Conservation (phyloP, 1,140 invertebrate species). For the Palaemon carinicauda region DNA sequence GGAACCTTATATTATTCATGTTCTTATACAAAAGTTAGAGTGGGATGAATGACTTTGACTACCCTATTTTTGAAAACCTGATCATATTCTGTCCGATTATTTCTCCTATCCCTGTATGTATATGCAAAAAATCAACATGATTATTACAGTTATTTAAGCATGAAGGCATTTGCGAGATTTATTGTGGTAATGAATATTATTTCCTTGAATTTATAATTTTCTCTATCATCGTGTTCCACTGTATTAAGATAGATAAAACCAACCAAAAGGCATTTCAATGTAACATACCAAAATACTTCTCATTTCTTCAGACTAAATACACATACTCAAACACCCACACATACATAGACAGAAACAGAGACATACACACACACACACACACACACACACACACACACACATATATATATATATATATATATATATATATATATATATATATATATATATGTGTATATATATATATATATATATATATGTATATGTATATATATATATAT, state of each 20-base stretch:
- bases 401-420: constrained; percentile 2
- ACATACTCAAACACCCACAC: not conserved
- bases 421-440: constrained; percentile 8
- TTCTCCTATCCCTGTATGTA: too few relatives aligned
- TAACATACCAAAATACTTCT: not conserved
- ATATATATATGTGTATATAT: constrained; percentile 13
- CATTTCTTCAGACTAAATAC: too few relatives aligned
- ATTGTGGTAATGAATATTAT: too few relatives aligned
- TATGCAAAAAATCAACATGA: too few relatives aligned
- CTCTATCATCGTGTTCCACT: too few relatives aligned
- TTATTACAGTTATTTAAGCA: too few relatives aligned
- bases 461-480: constrained; percentile 12
- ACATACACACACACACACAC: not conserved
- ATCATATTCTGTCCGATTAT: too few relatives aligned
- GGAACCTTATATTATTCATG: not conserved
- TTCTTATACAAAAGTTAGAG: not conserved
- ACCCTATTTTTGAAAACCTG: too few relatives aligned
- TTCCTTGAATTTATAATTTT: too few relatives aligned
- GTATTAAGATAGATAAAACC: too few relatives aligned
- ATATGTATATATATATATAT: constrained; percentile 16
- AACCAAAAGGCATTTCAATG: not conserved
- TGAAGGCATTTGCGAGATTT: too few relatives aligned
- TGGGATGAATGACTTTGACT: too few relatives aligned
- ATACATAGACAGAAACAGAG: not conserved
- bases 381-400: not conserved